Conservation (phyloP, 2,888 invertebrate species). For the Aethes cnicana region DNA sequence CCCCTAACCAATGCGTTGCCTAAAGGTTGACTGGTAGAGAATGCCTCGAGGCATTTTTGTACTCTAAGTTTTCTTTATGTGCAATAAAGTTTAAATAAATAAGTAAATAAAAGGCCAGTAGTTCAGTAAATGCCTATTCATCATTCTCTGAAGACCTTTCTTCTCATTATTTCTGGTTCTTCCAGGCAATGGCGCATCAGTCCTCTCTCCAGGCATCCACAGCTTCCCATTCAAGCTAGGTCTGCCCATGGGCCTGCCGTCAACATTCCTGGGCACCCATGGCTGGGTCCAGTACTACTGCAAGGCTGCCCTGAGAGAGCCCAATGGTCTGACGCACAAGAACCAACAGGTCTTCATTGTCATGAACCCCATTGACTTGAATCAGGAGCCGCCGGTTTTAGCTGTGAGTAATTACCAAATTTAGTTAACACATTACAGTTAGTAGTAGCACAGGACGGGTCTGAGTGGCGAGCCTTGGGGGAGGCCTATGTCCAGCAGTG, state of each 20-base stretch:
- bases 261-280: slow-evolving; percentile 95
- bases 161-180: slow-evolving; percentile 10
- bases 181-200: slow-evolving; percentile 90
- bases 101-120: no score
- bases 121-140: no score
- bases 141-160: no score
- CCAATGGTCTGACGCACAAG: slow-evolving; percentile 94
- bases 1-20: no score
- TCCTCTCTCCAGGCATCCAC: slow-evolving; percentile 95
- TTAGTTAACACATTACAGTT: no score
- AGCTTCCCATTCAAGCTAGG: slow-evolving; percentile 97
- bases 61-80: no score
- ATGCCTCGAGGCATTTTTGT: no score
- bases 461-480: no score
- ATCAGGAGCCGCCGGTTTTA: slow-evolving; percentile 92
- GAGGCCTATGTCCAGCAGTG: no score
- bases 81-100: no score
- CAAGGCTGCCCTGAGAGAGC: slow-evolving; percentile 93
- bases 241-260: slow-evolving; percentile 93
- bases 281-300: slow-evolving; percentile 98
- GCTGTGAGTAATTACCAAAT: slow-evolving; percentile 93
- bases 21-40: no score
- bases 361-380: slow-evolving; percentile 97
- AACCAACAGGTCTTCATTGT: slow-evolving; percentile 98
- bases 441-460: no score